Percentiles rank a stretch among this genome's conserved stretches.
Conservation (phyloP, 2,113 vertebrate genomes). For the Megatriorchis doriae region DNA sequence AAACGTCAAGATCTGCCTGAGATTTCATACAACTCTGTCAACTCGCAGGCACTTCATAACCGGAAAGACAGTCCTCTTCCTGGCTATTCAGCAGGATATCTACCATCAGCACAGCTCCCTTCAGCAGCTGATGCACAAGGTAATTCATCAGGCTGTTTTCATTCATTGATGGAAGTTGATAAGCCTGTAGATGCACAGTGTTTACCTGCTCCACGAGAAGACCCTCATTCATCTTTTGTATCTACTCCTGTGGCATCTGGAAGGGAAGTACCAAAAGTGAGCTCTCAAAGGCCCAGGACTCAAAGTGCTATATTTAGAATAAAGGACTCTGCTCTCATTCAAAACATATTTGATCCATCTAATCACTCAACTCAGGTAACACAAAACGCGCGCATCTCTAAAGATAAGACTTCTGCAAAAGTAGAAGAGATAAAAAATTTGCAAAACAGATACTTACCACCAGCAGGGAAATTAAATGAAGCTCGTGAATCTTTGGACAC, state of each 20-base stretch:
- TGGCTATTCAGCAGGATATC: slow-evolving; percentile 65
- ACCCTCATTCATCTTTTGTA: slow-evolving; percentile 54
- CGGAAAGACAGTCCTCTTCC: slow-evolving; percentile 61
- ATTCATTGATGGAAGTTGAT: slow-evolving; percentile 69
- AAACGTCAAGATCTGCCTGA: slow-evolving; percentile 63
- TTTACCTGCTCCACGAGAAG: slow-evolving; percentile 53
- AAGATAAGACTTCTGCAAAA: slow-evolving; percentile 62
- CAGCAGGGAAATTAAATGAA: slow-evolving; percentile 70
- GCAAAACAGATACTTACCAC: slow-evolving; percentile 66
- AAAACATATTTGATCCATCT: slow-evolving; percentile 72
- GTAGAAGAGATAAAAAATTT: slow-evolving; percentile 66
- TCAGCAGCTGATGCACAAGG: slow-evolving; percentile 56
- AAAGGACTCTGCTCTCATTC: slow-evolving; percentile 71
- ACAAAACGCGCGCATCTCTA: slow-evolving; percentile 63
- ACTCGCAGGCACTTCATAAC: slow-evolving; percentile 66
- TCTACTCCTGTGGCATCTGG: slow-evolving; percentile 50
- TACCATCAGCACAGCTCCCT: slow-evolving; percentile 72
- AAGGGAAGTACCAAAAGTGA: slow-evolving; percentile 70
- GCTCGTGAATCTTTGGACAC: slow-evolving; percentile 51
- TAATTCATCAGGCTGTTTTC: slow-evolving; percentile 64
- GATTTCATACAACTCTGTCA: slow-evolving; percentile 39
- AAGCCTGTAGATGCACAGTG: slow-evolving; percentile 62
- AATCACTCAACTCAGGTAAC: slow-evolving; percentile 70
- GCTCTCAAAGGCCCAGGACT: slow-evolving; percentile 62
- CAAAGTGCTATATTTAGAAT: slow-evolving; percentile 72